phyloP scores from a whole-genome alignment of 92 coral and sea anemone species.

The Epizoanthus scotinus region DNA sequence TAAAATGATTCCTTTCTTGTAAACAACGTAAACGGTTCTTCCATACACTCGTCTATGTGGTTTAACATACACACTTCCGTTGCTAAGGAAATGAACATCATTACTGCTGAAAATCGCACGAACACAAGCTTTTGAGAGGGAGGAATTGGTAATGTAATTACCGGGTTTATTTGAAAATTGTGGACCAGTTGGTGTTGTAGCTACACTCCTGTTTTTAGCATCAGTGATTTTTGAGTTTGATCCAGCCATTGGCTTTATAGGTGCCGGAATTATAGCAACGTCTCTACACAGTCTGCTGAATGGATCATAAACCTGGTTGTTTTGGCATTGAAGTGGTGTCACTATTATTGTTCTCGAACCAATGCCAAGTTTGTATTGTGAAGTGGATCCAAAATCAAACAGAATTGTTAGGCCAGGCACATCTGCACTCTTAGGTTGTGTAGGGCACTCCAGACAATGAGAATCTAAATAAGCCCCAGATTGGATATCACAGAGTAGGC shows the following conservation, averaged over 20 bases:
- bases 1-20: neutral
- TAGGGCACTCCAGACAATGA: neutral
- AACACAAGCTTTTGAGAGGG: neutral
- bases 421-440: neutral
- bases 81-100: neutral
- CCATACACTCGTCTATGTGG: slow-evolving; percentile 1
- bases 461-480: neutral
- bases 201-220: too few species aligned
- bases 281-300: slow-evolving; percentile 8
- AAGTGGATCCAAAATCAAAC: neutral
- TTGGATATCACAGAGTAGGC: neutral
- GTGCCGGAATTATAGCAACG: neutral
- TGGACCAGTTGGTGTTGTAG: too few species aligned
- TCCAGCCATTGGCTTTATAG: too few species aligned
- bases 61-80: slow-evolving; percentile 15
- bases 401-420: neutral
- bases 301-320: slow-evolving; percentile 15
- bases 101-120: neutral
- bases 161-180: neutral
- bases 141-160: neutral
- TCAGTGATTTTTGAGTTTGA: neutral
- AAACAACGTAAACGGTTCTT: neutral
- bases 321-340: neutral
- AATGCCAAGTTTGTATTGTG: neutral
- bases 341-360: neutral